A percentile compares a stretch with the other conserved stretches of the same genome.
These are phyloP conservation scores for Drosophila serrata DNA, from an alignment of 1,140 invertebrate genomes.

Conservation along the genomic window DNA sequence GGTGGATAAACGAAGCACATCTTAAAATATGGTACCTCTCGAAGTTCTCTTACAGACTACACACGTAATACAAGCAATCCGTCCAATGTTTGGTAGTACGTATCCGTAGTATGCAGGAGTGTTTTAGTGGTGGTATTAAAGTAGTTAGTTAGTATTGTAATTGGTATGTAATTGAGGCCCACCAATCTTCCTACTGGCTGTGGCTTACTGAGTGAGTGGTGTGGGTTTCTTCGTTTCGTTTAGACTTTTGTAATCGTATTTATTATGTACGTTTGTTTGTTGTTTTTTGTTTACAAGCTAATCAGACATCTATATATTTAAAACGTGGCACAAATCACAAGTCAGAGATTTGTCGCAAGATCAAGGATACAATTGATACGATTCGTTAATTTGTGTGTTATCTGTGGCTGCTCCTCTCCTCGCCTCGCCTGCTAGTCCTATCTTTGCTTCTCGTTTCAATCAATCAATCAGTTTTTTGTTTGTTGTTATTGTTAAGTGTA, in stretches of 20 bases:
- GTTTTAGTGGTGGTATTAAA: constrained; percentile 53
- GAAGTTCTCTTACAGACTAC: constrained; percentile 65
- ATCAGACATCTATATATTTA: constrained; percentile 84
- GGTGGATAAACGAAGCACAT: constrained; percentile 44
- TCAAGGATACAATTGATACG: constrained; percentile 82
- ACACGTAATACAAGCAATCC: constrained; percentile 52
- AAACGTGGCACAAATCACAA: constrained; percentile 84
- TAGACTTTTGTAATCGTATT: constrained; percentile 54
- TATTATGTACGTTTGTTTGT: constrained; percentile 36
- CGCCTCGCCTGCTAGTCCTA: not conserved
- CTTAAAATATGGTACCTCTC: constrained; percentile 51
- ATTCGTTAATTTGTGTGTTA: constrained; percentile 66
- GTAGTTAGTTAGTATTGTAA: constrained; percentile 67
- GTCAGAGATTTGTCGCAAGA: constrained; percentile 81
- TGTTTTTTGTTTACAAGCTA: constrained; percentile 66
- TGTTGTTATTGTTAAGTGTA: constrained; percentile 34
- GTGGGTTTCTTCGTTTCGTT: constrained; percentile 53
- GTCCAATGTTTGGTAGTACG: constrained; percentile 47
- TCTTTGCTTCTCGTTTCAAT: constrained; percentile 23
- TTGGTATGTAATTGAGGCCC: constrained; percentile 70
- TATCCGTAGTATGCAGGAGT: constrained; percentile 70
- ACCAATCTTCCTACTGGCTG: constrained; percentile 45
- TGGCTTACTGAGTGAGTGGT: constrained; percentile 52
- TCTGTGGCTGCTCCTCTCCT: constrained; percentile 28
- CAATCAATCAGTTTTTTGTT: constrained; percentile 19